Evolutionary conservation across 2,113 vertebrate genomes (phyloP), one percentile per base, ranked within the genome.

Genomic region (Zosterops lateralis): DNA sequence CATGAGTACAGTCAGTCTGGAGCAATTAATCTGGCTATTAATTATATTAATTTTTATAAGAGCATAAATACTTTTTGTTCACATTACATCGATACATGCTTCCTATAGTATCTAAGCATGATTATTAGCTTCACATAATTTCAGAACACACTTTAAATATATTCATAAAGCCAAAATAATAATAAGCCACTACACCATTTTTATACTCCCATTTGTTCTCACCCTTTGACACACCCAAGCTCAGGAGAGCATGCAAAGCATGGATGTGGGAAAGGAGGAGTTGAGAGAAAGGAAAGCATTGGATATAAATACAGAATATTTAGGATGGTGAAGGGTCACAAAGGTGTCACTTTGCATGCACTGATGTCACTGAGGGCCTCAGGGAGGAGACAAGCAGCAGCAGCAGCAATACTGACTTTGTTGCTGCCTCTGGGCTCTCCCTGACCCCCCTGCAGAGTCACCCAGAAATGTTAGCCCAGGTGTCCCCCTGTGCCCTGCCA

Each of bases 1-100:
- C 34, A 54, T 1, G 18, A 76, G 34, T 8, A 12, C 60, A 83
- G 47, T 62, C 85, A 74, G 61, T 22, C 78, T 71, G 56, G 20
- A 93, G 53, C 90, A 53, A 78, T 45, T 17, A 80, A 80, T 36
- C 57, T 58, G 32, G 71, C 44, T 90, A 84, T 90, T 87, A 73
- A 76, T 82, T 53, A 91, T 76, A 94, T 81, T 89, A 45, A 45
- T 68, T 87, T 82, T 89, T 88, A 56, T 71, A 88, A 77, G 15
- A 95, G 64, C 77, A 93, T 95, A 96, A 96, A 95, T 85, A 94
- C 47, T 90, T 86, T 77, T 86, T 77, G 44, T 34, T 31, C 84
- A 94, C 51, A 77, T 21, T 75, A 96, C 90, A 96, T 42, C 38
- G 65, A 79, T 38, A 90, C 66, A 86, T 29, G 60, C 13, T 71